Evolutionary conservation across 2,888 invertebrate genomes (phyloP).

Genomic region (Silvanus unidentatus): DNA sequence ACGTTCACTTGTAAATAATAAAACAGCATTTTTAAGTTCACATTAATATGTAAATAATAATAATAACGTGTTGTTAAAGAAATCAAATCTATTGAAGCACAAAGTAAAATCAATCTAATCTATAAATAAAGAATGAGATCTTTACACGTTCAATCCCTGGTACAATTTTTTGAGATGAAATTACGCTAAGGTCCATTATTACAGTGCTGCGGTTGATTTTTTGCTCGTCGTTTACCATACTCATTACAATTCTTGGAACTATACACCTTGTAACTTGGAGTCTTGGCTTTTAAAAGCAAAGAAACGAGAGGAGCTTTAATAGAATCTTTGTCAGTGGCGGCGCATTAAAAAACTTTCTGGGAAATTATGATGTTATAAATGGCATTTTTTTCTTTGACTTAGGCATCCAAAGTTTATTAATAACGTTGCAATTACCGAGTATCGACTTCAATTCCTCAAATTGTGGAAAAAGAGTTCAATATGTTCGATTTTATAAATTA

Average conservation of each 20-base stretch:
- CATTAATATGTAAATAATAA: no score
- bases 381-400: no score
- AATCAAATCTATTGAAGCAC: background rate
- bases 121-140: conserved; percentile 6
- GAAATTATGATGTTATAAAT: no score
- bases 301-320: conserved; percentile 9
- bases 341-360: background rate
- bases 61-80: no score
- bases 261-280: conserved; percentile 14
- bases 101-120: conserved; percentile 5
- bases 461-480: no score
- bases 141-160: conserved; percentile 5
- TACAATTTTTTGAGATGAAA: conserved; percentile 7
- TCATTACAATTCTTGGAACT: conserved; percentile 20
- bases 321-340: conserved; percentile 10
- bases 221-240: conserved; percentile 18
- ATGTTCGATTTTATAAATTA: no score
- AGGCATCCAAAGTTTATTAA: no score
- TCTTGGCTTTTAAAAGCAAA: conserved; percentile 5
- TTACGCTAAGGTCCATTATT: conserved; percentile 18
- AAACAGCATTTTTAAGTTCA: no score
- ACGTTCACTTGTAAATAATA: no score
- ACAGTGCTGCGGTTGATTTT: conserved; percentile 21
- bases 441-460: no score
- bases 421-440: no score